Base-by-base conservation (phyloP, 2,113 vertebrate genomes). In the Bos indicus region DNA sequence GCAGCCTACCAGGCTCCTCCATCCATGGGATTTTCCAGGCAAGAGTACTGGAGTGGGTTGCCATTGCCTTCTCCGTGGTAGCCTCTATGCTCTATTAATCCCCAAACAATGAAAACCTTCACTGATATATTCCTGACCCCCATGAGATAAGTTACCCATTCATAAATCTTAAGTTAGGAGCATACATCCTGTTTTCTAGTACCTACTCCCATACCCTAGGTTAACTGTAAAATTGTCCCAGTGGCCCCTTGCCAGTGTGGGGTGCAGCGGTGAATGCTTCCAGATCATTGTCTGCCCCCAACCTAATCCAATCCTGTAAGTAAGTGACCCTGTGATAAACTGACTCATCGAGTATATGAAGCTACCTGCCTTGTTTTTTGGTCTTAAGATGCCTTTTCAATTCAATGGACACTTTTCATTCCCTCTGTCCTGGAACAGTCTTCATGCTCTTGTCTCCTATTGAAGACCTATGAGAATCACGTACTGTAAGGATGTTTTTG, bases 81-180 rank as follows among this genome's bases (percentile, higher is more conserved):
- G 12, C 81, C 21, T n/a, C 51, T 54, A 36, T 54, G 33, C 19
- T 83, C 81, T 52, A 30, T 54, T 83, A 36, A 52, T 36, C 81
- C 51, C 52, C 33, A 83, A 83, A 83, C 81, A 25, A 36, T 83
- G 33, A 54, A 83, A 54, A 54, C 33, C 33, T 83, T 54, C 0
- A 0, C 51, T 54, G 33, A 3, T 54, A 21, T 56, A n/a, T n/a
- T 25, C 51, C 51, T 25, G 12, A 36, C 12, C 5, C 51, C 51
- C 81, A 54, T 36, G 30, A 83, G 33, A 83, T n/a, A 14, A 83
- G 12, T 23, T n/a, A 54, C 33, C 33, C 19, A 25, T 36, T 54
- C 51, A 83, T 83, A 54, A 83, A 54, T 54, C 81, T 36, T 54
- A 56, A 25, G 11, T 54, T 54, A 25, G 21, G 81, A 54, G 21